These are phyloP conservation scores for Emmelina monodactyla DNA, from an alignment of 2,888 invertebrate species.

Conservation along the genomic window DNA sequence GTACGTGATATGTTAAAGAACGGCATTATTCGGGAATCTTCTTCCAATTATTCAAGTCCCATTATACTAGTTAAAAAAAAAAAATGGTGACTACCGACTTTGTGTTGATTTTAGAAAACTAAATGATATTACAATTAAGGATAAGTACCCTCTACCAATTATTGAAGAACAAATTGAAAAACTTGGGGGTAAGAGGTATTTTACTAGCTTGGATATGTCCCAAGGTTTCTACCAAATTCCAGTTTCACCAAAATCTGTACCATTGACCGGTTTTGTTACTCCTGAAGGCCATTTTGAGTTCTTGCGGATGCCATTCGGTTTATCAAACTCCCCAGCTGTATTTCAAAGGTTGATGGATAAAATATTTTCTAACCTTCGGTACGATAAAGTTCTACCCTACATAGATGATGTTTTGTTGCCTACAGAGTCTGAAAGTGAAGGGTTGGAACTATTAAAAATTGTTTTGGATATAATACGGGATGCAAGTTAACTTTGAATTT, in stretches of 20 bases:
- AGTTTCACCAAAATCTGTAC: conserved; percentile 11
- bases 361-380: conserved; percentile 8
- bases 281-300: conserved; percentile 18
- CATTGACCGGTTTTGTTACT: conserved; percentile 18
- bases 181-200: conserved; percentile 17
- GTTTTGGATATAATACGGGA: conserved; percentile 7
- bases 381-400: conserved; percentile 6
- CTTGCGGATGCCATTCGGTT: conserved; percentile 16
- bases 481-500: conserved; percentile 18
- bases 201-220: conserved; percentile 17
- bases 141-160: conserved; percentile 19
- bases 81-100: conserved; percentile 18
- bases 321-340: conserved; percentile 17
- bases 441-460: conserved; percentile 9
- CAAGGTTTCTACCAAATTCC: conserved; percentile 17
- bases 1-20: conserved; percentile 16
- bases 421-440: conserved; percentile 7
- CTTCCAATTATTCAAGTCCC: conserved; percentile 18
- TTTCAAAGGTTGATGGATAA: conserved; percentile 15
- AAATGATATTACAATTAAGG: conserved; percentile 17
- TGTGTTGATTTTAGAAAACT: conserved; percentile 20
- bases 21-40: conserved; percentile 18
- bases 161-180: conserved; percentile 19
- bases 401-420: conserved; percentile 14
- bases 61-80: conserved; percentile 18